Evolutionary conservation across 2,113 vertebrate species (phyloP).

Genomic region (Struthio camelus): DNA sequence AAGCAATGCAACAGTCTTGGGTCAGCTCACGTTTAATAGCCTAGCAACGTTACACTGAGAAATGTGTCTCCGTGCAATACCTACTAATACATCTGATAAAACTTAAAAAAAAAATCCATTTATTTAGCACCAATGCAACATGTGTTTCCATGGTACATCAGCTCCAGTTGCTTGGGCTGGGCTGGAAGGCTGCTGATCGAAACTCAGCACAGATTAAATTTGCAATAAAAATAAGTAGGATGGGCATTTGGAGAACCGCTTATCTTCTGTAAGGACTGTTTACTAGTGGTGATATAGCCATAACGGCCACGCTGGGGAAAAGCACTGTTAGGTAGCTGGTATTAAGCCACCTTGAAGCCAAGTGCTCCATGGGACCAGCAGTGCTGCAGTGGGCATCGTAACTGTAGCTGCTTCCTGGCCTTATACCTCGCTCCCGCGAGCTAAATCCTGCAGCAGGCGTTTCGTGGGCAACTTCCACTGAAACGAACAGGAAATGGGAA

Average conservation of each 20-base stretch:
- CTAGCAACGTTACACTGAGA: background rate
- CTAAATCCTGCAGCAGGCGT: background rate
- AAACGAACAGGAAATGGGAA: conserved; percentile 41
- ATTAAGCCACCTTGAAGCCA: background rate
- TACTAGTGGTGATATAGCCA: too few species aligned
- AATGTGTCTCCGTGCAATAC: background rate
- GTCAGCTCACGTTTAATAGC: background rate
- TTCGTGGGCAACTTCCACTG: conserved; percentile 3
- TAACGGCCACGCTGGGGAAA: background rate
- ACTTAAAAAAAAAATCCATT: background rate
- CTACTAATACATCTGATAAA: background rate
- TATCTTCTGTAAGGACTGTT: too few species aligned
- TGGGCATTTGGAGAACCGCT: background rate
- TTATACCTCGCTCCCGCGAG: background rate
- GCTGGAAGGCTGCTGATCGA: background rate
- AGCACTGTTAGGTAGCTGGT: background rate
- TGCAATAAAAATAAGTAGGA: background rate
- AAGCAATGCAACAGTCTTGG: background rate
- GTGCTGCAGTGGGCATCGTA: too few species aligned
- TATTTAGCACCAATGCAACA: too few species aligned
- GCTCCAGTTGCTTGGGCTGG: background rate
- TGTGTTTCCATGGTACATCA: background rate
- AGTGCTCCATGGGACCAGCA: background rate
- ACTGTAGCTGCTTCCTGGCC: background rate
- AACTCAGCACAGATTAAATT: background rate